A percentile compares a stretch with the other conserved stretches of the same genome.
These are phyloP conservation scores for Manis javanica DNA, from an alignment of 2,797 vertebrate species.

Conservation along the genomic window DNA sequence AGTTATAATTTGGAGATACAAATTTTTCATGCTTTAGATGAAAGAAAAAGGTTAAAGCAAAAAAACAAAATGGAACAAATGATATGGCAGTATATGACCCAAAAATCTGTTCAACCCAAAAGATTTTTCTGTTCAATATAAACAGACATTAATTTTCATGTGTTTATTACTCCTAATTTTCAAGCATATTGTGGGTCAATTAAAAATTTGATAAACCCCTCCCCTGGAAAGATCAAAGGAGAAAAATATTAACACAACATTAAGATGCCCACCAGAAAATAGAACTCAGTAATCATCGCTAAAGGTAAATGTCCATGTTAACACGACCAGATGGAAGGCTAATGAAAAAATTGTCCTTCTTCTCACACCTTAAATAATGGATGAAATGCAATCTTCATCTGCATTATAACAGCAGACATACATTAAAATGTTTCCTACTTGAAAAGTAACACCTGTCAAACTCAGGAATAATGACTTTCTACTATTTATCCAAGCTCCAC, in stretches of 20 bases:
- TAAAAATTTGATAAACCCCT: slow-evolving; percentile 60
- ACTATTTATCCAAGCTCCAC: neutral
- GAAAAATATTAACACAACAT: neutral
- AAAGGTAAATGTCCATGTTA: slow-evolving; percentile 41
- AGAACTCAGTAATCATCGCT: slow-evolving; percentile 25
- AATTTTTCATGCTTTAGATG: neutral
- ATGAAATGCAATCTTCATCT: slow-evolving; percentile 47
- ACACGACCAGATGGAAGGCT: neutral
- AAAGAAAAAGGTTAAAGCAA: neutral
- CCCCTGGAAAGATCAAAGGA: slow-evolving; percentile 50
- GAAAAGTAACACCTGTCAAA: slow-evolving; percentile 15
- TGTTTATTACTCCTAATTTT: slow-evolving; percentile 66
- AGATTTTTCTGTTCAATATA: slow-evolving; percentile 26
- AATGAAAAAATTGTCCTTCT: slow-evolving; percentile 28
- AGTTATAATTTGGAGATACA: neutral
- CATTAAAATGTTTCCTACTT: slow-evolving; percentile 32
- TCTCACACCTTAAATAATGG: slow-evolving; percentile 31
- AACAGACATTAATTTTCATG: slow-evolving; percentile 46
- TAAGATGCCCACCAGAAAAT: slow-evolving; percentile 44
- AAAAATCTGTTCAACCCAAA: slow-evolving; percentile 23
- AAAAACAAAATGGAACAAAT: neutral
- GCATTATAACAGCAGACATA: neutral
- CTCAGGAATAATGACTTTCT: neutral
- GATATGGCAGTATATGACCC: neutral
- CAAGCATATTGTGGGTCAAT: slow-evolving; percentile 38